phyloP scores from a whole-genome alignment of 2,113 vertebrate genomes.

The Anoura caudifer region DNA sequence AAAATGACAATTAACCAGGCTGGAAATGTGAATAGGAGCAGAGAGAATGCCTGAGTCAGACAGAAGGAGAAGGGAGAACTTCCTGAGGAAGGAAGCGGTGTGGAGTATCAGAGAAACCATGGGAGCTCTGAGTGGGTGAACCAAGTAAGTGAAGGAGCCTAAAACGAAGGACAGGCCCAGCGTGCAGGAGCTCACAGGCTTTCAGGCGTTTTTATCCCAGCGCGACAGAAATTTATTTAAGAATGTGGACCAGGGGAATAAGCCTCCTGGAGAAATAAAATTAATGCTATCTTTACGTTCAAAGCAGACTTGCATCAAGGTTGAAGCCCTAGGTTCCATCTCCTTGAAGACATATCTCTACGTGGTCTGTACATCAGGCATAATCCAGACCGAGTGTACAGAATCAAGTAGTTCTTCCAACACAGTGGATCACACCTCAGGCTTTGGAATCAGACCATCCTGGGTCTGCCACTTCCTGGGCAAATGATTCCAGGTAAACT shows the following conservation, averaged over 20 bases:
- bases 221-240: neutral
- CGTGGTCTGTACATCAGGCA: neutral
- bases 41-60: neutral
- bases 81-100: neutral
- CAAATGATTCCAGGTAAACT: neutral
- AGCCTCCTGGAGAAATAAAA: neutral
- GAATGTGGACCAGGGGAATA: neutral
- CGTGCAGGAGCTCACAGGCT: neutral
- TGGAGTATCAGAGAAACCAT: neutral
- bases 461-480: neutral
- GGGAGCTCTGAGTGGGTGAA: neutral
- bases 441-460: constrained; percentile 5
- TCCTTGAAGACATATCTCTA: neutral
- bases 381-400: neutral
- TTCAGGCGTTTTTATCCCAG: neutral
- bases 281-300: neutral
- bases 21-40: neutral
- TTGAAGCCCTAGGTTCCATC: neutral
- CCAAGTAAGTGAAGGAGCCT: neutral
- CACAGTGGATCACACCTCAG: neutral
- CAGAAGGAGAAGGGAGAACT: neutral
- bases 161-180: neutral
- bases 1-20: neutral
- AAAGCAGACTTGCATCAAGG: neutral
- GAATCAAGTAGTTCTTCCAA: neutral